Conservation (phyloP, 2,888 invertebrate genomes). For the Acrobeloides nanus region DNA sequence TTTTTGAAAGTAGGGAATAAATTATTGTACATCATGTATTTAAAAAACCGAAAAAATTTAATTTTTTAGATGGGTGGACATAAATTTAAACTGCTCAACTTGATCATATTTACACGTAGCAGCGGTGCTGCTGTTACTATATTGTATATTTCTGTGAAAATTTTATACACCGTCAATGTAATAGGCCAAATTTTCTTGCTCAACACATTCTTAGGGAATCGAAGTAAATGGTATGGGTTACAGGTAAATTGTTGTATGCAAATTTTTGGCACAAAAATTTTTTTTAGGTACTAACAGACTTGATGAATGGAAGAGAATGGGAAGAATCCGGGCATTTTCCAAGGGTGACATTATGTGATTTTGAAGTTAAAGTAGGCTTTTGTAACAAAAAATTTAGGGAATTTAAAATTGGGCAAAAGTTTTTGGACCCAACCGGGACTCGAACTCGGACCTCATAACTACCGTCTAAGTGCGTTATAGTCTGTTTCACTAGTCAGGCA, state of each 20-base stretch:
- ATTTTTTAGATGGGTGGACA: slow-evolving; percentile 48
- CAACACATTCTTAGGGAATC: slow-evolving; percentile 52
- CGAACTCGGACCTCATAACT: too few relatives aligned
- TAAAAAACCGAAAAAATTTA: not conserved
- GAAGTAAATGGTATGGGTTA: slow-evolving; percentile 52
- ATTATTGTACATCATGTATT: not conserved
- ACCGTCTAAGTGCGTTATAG: too few relatives aligned
- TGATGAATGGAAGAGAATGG: slow-evolving; percentile 54
- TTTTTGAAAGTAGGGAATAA: too few relatives aligned
- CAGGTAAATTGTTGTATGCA: slow-evolving; percentile 27
- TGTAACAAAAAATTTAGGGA: too few relatives aligned
- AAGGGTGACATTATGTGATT: slow-evolving; percentile 53
- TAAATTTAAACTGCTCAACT: slow-evolving; percentile 46
- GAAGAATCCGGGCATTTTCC: slow-evolving; percentile 51
- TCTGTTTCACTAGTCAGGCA: too few relatives aligned
- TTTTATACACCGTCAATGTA: slow-evolving; percentile 52
- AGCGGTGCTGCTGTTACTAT: slow-evolving; percentile 53
- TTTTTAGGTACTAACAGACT: slow-evolving; percentile 45
- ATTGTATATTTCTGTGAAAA: slow-evolving; percentile 40
- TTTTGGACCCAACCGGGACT: too few relatives aligned
- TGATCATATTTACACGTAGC: slow-evolving; percentile 52
- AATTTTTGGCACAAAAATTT: slow-evolving; percentile 1
- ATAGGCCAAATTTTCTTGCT: slow-evolving; percentile 52
- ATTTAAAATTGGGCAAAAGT: too few relatives aligned
- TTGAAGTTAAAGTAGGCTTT: slow-evolving; percentile 54